Evolutionary conservation across 2,888 invertebrate genomes (phyloP).

Genomic region (Bellardia pandia): DNA sequence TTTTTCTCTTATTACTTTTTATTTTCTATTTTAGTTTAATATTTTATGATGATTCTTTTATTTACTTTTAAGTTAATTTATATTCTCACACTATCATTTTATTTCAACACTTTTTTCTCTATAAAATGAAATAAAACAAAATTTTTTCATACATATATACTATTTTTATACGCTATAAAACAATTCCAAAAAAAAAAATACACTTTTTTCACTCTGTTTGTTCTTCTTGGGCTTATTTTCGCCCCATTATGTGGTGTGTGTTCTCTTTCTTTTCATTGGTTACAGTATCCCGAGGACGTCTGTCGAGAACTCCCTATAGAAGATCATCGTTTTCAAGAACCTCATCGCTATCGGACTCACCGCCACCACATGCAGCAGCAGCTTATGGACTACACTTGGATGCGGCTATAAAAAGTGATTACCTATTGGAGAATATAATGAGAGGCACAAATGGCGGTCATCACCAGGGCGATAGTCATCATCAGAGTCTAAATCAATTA

Average conservation of each 20-base stretch:
- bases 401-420: conserved; percentile 82
- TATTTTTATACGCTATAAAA: conserved; percentile 20
- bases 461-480: conserved; percentile 74
- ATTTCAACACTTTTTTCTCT: conserved; percentile 54
- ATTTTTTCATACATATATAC: conserved; percentile 22
- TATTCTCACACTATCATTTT: conserved; percentile 54
- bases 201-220: conserved; percentile 77
- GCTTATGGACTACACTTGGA: conserved; percentile 82
- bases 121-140: conserved; percentile 17
- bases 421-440: conserved; percentile 80
- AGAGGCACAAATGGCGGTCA: conserved; percentile 76
- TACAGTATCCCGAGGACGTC: conserved; percentile 83
- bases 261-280: conserved; percentile 83
- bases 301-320: conserved; percentile 68
- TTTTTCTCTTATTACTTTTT: too few relatives aligned
- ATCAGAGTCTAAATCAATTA: conserved; percentile 78
- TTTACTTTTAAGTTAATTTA: conserved; percentile 39
- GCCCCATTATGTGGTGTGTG: conserved; percentile 84
- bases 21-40: conserved; percentile 15
- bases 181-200: conserved; percentile 53
- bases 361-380: conserved; percentile 82
- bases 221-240: conserved; percentile 84
- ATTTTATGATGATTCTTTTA: conserved; percentile 11
- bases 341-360: conserved; percentile 80
- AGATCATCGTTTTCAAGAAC: conserved; percentile 79